Evolutionary conservation across 1,140 invertebrate species (phyloP).

Genomic region (Thaumatotibia leucotreta): DNA sequence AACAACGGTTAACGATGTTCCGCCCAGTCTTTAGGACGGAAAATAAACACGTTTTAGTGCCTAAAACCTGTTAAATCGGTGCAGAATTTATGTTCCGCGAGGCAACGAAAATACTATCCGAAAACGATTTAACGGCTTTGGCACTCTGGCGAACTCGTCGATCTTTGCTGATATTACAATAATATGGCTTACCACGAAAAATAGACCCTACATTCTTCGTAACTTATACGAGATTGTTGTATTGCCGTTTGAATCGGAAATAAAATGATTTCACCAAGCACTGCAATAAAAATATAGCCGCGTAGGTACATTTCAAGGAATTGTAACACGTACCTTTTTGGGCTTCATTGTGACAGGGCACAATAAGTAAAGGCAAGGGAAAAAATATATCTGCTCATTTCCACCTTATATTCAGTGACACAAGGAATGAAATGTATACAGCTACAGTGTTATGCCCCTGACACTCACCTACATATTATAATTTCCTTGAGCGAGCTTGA

Average conservation of each 20-base stretch:
- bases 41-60: conserved; percentile 2
- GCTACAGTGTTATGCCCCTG: too few relatives aligned
- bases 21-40: background rate
- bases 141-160: background rate
- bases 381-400: too few relatives aligned
- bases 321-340: too few relatives aligned
- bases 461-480: too few relatives aligned
- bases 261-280: too few relatives aligned
- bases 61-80: background rate
- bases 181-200: background rate
- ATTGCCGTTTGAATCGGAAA: background rate
- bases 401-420: too few relatives aligned
- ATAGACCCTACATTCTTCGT: background rate
- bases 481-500: too few relatives aligned
- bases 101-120: background rate
- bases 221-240: background rate
- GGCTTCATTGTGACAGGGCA: too few relatives aligned
- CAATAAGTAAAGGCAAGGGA: too few relatives aligned
- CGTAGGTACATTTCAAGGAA: too few relatives aligned
- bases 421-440: too few relatives aligned
- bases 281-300: too few relatives aligned
- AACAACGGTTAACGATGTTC: background rate
- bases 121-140: background rate
- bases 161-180: background rate
- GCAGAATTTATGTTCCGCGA: background rate